A percentile compares a stretch with the other conserved stretches of the same genome.
phyloP scores from a whole-genome alignment of 2,113 vertebrate species.

The Indri indri region DNA sequence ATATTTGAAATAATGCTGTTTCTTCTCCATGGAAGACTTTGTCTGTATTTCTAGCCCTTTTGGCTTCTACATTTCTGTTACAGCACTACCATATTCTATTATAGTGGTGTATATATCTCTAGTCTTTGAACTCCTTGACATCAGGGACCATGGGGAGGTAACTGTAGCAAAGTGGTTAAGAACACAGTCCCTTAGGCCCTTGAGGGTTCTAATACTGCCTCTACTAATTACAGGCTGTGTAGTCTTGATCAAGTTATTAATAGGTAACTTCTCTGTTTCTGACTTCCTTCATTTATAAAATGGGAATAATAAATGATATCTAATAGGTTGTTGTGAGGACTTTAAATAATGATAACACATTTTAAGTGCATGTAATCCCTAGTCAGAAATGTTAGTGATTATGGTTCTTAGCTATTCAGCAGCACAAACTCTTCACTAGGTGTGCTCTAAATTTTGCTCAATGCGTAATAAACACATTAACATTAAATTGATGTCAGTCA shows the following conservation, averaged over 20 bases:
- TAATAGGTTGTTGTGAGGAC: not conserved
- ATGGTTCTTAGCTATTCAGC: not conserved
- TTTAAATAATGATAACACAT: slow-evolving; percentile 7
- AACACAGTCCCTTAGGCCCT: not conserved
- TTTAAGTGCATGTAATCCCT: not conserved
- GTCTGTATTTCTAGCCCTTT: not conserved
- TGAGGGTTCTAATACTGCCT: not conserved
- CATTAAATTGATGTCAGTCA: not conserved
- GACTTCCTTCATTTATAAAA: not conserved
- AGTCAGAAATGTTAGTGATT: not conserved
- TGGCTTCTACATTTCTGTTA: not conserved
- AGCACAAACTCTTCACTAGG: not conserved
- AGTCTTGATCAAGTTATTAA: not conserved
- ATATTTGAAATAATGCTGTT: not conserved
- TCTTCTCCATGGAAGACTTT: not conserved
- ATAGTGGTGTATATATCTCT: not conserved
- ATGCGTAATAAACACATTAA: not conserved
- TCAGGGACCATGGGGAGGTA: not conserved
- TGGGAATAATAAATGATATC: not conserved
- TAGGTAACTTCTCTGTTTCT: not conserved
- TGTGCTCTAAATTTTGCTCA: not conserved
- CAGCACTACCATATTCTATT: not conserved
- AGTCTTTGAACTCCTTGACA: not conserved
- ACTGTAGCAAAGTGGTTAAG: not conserved
- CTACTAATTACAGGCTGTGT: not conserved